Base-by-base conservation (phyloP, 2,797 vertebrate genomes). In the Todus mexicanus region DNA sequence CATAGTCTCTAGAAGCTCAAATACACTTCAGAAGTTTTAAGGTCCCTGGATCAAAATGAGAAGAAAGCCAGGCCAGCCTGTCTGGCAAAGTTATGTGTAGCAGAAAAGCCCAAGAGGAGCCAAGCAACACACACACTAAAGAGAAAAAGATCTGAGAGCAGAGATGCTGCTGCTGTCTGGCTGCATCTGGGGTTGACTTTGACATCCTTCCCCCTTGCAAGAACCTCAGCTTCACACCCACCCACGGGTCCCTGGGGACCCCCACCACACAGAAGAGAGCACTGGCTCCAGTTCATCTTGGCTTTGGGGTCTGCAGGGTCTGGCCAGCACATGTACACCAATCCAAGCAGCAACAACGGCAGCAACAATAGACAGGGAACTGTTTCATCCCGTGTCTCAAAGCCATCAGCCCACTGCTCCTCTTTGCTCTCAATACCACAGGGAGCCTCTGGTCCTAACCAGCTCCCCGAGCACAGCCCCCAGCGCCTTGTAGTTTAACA, bases 391-490 rank as follows among this genome's bases (percentile, higher is more conserved):
- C 7, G 1, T 10, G 26, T 45, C 82, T 87, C 74, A 71, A 61
- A 57, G 47, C 37, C 79, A 80, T 14, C 69, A 60, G 15, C 23
- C 53, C 1, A 0, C 40, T 87, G 45, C 15, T 75, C n/a, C 42
- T 64, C 45, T 68, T 53, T 45, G 8, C 21, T 33, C 68, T 69
- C 13, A 1, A 25, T 0, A 0, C 42, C 0, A 0, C 68, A 57
- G 71, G 60, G 53, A 92, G 33, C 23, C 54, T 90, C 53, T 84
- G 85, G 94, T 86, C 66, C 76, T 57, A 74, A 64, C 45, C 50
- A 89, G 19, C 31, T 61, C 82, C 72, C 53, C 6, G 1, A 89
- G 27, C 64, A 85, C 65, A 79, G 54, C 40, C n/a, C 50, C 23
- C 37, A 80, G 57, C 0, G 0, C 79, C 57, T 89, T 1, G 0